Evolutionary conservation across 2,113 vertebrate genomes (phyloP), one percentile per base, ranked within the genome.

Genomic region (Pomatostomus ruficeps): DNA sequence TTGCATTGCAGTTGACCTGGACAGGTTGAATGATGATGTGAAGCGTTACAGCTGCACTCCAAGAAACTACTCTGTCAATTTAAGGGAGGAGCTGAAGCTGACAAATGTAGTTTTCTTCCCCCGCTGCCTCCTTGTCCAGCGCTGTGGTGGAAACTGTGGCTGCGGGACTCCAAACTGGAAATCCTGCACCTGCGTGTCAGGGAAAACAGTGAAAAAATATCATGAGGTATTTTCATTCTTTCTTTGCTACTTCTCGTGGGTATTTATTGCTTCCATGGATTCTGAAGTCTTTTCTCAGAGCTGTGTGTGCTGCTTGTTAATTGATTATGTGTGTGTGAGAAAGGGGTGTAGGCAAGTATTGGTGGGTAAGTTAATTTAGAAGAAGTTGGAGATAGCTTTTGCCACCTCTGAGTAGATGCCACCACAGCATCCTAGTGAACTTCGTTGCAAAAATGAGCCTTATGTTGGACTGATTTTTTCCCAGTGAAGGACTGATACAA

Each of bases 11-110:
- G 99, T 99, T 71, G 99, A 99, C 97, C 98, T 99, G 96, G 98
- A 99, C 97, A 98, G 98, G 68, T 97, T 99, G 93, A 97, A 99
- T 13, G 99, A 99, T 14, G 99, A 99, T 4, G 99, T 99, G 85
- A 99, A 98, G 95, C 98, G 98, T n/a, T 99, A 99, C 97, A 99
- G 99, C 74, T 99, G 99, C 84, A 99, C 99, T 12, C 99, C 99
- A 0, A 98, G 99, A 40, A 99, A 99, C 96, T 99, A 98, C 92
- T 99, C 99, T 0, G 98, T 99, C 26, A 99, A 99, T 94, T 96
- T 99, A 79, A 98, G 99, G 21, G 99, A 99, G 93, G 99, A 99
- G 96, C 98, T 99, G 91, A 98, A 97, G 95, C 93, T 98, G 88
- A 98, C 98, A 95, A 99, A 97, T 3, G 98, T 98, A 0, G 98